Base-by-base conservation (phyloP, 2,888 invertebrate species). In the Lissocephala sabroskyi region DNA sequence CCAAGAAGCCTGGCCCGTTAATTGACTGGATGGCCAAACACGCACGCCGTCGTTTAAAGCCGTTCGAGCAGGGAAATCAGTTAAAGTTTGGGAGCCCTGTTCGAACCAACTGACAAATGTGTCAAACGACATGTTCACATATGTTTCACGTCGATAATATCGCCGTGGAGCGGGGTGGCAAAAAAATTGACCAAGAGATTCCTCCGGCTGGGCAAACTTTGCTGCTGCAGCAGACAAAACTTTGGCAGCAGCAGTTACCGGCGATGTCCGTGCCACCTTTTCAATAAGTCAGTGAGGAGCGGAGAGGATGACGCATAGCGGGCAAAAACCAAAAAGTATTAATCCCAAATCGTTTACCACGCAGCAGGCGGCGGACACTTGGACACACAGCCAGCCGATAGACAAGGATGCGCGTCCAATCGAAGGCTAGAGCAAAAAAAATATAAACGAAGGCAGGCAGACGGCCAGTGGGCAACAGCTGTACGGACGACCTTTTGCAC, bases 101-200 rank as follows among this genome's bases (percentile, higher is more conserved):
- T 62, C 59, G 74, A 77, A 78, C 53, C 68, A 75, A 56, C 78
- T 71, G 70, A 77, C 78, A 66, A 71, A 71, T 75, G 78, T 78
- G 78, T 78, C 70, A 78, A 78, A 78, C 59, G 70, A 77, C 70
- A 58, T 71, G 70, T 71, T 71, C 70, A 71, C 70, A 71, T 71
- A 71, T 71, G 70, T 71, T 71, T 54, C 75, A 46, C 45, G 59
- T 71, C 75, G 70, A 78, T 71, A 78, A 75, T 71, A 77, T 71
- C 75, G 56, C 56, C n/a, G n/a, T 49, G 46, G 35, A 40, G 42
- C 29, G 36, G 32, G 35, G 41, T 30, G 13, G 26, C 13, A 17
- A 35, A 43, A 44, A 39, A 35, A 13, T 16, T 16, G 37, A 35
- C 43, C n/a, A 26, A 37, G 14, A 41, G 11, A 19, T 10, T 23